Evolutionary conservation across 2,888 invertebrate species (phyloP), one percentile per base, ranked within the genome.

Genomic region (Macrosoma leucophasiata): DNA sequence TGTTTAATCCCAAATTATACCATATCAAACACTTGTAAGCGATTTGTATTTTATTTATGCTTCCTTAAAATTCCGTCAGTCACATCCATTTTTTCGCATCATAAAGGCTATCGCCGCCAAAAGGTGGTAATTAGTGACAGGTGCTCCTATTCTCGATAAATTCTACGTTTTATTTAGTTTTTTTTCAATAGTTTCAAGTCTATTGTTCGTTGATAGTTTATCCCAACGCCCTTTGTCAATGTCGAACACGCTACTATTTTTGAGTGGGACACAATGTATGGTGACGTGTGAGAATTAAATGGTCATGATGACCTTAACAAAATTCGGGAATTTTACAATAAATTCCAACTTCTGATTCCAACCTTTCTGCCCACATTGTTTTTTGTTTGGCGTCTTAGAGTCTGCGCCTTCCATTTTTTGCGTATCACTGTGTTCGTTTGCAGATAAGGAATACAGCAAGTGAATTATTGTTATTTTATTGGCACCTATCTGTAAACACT

Each of bases 61-160:
- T 25, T 21, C 29, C 41, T 31, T 36, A 47, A 50, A 50, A 47
- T 47, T 48, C 43, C 43, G 41, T 41, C 28, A 50, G n/a, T n/a
- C n/a, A n/a, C n/a, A n/a, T n/a, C n/a, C 36, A 39, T 60, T 61
- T 52, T 58, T 62, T 58, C 56, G 50, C 55, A 49, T 63, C 58
- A 61, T 61, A 69, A 73, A 73, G 60, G 58, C 49, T 30, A 52
- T 54, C 53, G 61, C 79, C 81, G 81, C 74, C 79, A 71, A 78
- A 79, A 78, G 78, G 73, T 79, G 79, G 81, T 75, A 81, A 82
- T 82, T 82, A 82, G 76, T 57, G 70, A 81, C 82, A 82, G 82
- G 82, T 84, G 79, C 69, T 70, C 60, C 62, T 56, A 68, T 72
- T 71, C 62, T 54, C 55, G 52, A 79, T 75, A 74, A 75, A 74